phyloP scores from a whole-genome alignment of 2,797 vertebrate genomes.

The Borostomias antarcticus region DNA sequence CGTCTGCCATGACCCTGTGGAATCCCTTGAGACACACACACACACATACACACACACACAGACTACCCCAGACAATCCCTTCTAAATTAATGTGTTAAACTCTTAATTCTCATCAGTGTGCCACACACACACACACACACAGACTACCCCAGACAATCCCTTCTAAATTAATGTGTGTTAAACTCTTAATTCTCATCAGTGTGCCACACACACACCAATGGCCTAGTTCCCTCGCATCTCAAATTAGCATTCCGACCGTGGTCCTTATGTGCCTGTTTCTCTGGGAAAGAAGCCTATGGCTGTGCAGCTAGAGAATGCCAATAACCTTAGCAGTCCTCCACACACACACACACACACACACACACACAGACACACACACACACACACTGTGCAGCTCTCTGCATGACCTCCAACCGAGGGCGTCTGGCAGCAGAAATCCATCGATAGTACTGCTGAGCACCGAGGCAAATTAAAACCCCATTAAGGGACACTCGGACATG shows the following conservation, averaged over 20 bases:
- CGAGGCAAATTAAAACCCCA: conserved; percentile 68
- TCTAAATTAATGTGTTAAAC: no score
- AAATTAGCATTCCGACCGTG: background rate
- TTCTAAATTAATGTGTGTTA: no score
- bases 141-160: no score
- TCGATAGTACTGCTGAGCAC: conserved; percentile 56
- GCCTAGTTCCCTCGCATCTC: background rate
- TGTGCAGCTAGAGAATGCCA: conserved; percentile 22
- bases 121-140: background rate
- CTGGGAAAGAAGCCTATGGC: background rate
- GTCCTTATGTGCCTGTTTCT: background rate
- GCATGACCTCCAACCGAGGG: conserved; percentile 54
- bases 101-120: no score
- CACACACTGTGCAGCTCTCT: conserved; percentile 15
- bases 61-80: no score
- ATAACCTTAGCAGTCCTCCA: conserved; percentile 16
- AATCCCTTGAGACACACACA: conserved; percentile 27
- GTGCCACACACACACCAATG: background rate
- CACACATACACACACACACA: background rate
- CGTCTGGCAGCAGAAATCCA: conserved; percentile 46
- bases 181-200: no score
- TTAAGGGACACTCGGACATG: conserved; percentile 59
- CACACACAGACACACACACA: background rate
- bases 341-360: background rate
- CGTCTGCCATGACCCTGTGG: conserved; percentile 46